Evolutionary conservation across 1,140 invertebrate genomes (phyloP).

Genomic region (Chlorops oryzae): DNA sequence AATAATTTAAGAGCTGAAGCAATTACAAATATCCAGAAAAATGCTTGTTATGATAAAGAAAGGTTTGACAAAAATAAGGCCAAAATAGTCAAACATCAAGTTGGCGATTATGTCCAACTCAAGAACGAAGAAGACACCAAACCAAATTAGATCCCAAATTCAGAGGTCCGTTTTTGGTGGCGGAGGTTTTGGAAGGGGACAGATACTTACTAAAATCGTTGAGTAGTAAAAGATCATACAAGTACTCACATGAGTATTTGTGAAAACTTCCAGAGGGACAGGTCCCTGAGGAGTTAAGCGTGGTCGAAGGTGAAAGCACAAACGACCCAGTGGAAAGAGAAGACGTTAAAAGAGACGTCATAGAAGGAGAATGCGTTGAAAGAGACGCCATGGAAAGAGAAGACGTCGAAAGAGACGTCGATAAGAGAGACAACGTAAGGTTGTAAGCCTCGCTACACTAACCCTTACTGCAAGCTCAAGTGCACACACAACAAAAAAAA

Average conservation of each 20-base stretch:
- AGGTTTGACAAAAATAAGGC: conserved; percentile 35
- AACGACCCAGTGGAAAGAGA: not conserved
- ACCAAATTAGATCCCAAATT: conserved; percentile 37
- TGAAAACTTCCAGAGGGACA: conserved; percentile 21
- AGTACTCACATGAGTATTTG: conserved; percentile 30
- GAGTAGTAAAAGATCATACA: conserved; percentile 22
- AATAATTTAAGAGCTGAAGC: conserved; percentile 10
- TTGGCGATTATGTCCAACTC: conserved; percentile 35
- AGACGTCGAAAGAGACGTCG: conserved; percentile 2
- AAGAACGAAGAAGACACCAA: conserved; percentile 40
- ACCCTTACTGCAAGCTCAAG: not conserved
- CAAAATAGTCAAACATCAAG: conserved; percentile 24
- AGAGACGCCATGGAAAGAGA: not conserved
- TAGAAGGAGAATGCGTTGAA: not conserved
- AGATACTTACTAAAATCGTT: conserved; percentile 15
- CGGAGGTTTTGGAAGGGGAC: conserved; percentile 28
- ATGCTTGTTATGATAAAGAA: conserved; percentile 23
- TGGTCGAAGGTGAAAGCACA: conserved; percentile 5
- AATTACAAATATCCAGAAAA: not conserved
- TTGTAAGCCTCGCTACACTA: not conserved
- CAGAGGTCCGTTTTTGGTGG: conserved; percentile 32
- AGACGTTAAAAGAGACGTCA: conserved; percentile 6
- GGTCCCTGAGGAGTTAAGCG: conserved; percentile 7
- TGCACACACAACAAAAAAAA: not conserved
- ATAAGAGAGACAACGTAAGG: no score